Base-by-base conservation (phyloP, 2,113 vertebrate genomes). In the Embiotoca jacksoni region DNA sequence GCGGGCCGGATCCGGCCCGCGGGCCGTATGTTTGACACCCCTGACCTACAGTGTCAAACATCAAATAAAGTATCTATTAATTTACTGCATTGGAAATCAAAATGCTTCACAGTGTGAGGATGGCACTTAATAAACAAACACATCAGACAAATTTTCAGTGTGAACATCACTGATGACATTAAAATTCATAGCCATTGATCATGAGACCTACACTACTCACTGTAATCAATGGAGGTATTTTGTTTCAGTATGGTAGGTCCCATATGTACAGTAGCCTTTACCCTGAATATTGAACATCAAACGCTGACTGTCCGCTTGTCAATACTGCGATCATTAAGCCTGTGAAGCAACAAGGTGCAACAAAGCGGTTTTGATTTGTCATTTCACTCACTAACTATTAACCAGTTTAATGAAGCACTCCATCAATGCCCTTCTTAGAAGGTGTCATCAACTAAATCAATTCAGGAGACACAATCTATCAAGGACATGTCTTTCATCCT, bases 171-270 rank as follows among this genome's bases (percentile, higher is more conserved):
- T 23, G 23, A 64, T 59, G 5, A 37, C 59, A 32, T 75, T 3
- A 2, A 61, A 81, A 82, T 81, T 41, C 58, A 78, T 8, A 33
- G 66, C 2, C 31, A 82, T 41, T 46, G 63, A 84, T 73, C 37
- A 37, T 53, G 30, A 69, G 49, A 74, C 23, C 63, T 62, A 30
- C 61, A 63, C 23, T 7, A 36, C 4, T 23, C 33, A 30, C 7
- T 30, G 10, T 68, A 78, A 86, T 87, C 75, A 71, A 85, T 85
- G 56, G 4, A 41, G 58, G 39, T 11, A 52, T 68, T 74, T 73
- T 56, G 37, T 53, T 59, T 57, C 58, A 49, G 58, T 7, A 6
- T 7, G 0, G 35, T 7, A 39, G 47, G 39, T 68, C 15, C 31
- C 31, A 71, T 23, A 31, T 23, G 49, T 16, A 68, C 31, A 0